Evolutionary conservation across 2,797 vertebrate genomes (phyloP), one percentile per base, ranked within the genome.

Genomic region (Eulemur albifrons): DNA sequence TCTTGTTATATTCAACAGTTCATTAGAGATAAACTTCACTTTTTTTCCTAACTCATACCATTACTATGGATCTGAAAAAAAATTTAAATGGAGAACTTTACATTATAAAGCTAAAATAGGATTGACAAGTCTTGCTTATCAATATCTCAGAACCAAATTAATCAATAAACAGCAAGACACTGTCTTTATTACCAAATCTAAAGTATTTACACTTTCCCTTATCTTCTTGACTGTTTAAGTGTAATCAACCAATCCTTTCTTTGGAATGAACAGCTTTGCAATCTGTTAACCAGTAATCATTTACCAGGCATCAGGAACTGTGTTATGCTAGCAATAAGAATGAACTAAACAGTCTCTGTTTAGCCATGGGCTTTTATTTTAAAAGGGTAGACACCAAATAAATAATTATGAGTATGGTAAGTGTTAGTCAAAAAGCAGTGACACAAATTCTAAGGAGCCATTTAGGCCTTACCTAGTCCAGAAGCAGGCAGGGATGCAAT

Each of bases 61-160:
- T 59, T 88, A 86, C 14, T 45, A 84, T 18, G 57, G 18, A 75
- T 21, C 9, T 50, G 35, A 8, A 48, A 82, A 63, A 69, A 63
- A n/a, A 2, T 2, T 45, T 23, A 84, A 80, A 77, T 54, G n/a
- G 40, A 40, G 52, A 80, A 70, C 43, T 88, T 89, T n/a, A 82
- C 23, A 82, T 72, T 65, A 86, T 63, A 83, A 86, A 92, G 48
- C 63, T 91, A 86, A 93, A 96, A 65, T 3, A 63, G 77, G 45
- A 45, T 75, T 57, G 63, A 65, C 23, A 70, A 91, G 52, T 54
- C 45, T 57, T 82, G 61, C 69, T 83, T 95, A 88, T 48, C n/a
- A 80, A 61, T 88, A 91, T 72, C 75, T 90, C 67, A 85, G 65
- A 94, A 85, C 21, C 30, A 86, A 91, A 75, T 0, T 54, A 40